Evolutionary conservation across 2,113 vertebrate species (phyloP).

Genomic region (Paramormyrops kingsleyae): DNA sequence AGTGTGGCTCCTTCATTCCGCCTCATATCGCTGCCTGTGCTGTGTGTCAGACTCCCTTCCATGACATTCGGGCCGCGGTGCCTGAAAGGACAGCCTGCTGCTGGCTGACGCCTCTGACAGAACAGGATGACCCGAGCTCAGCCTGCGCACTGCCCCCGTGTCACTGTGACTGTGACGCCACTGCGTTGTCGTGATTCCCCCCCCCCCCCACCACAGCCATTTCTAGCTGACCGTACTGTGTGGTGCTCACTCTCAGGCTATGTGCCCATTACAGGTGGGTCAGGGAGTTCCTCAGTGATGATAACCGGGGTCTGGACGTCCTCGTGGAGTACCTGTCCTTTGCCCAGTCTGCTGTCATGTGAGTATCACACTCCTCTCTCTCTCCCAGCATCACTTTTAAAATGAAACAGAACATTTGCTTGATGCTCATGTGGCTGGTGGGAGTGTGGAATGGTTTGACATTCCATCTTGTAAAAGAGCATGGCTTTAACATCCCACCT

Average conservation of each 20-base stretch:
- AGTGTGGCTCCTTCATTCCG: constrained; percentile 31
- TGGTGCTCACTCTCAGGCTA: constrained; percentile 21
- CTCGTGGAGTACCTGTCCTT: constrained; percentile 95
- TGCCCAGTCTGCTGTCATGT: constrained; percentile 90
- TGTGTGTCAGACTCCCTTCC: too few relatives aligned
- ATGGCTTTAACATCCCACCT: not conserved
- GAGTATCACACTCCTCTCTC: constrained; percentile 52
- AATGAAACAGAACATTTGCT: not conserved
- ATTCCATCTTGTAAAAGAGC: not conserved
- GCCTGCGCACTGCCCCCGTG: not conserved
- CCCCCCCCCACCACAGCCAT: not conserved
- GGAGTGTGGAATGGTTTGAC: not conserved
- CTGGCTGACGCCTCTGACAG: not conserved
- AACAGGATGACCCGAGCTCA: not conserved
- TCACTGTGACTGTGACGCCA: not conserved
- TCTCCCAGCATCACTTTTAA: not conserved
- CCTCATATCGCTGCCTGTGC: constrained; percentile 30
- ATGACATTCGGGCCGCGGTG: not conserved
- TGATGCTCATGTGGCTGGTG: not conserved
- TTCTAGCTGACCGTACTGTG: not conserved
- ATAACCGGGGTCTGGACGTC: constrained; percentile 90
- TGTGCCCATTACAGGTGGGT: constrained; percentile 75
- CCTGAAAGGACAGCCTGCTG: not conserved
- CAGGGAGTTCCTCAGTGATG: constrained; percentile 91
- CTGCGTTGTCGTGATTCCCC: not conserved